Evolutionary conservation across 2,113 vertebrate species (phyloP), one percentile per base, ranked within the genome.

Genomic region (Chrysochloris asiatica): DNA sequence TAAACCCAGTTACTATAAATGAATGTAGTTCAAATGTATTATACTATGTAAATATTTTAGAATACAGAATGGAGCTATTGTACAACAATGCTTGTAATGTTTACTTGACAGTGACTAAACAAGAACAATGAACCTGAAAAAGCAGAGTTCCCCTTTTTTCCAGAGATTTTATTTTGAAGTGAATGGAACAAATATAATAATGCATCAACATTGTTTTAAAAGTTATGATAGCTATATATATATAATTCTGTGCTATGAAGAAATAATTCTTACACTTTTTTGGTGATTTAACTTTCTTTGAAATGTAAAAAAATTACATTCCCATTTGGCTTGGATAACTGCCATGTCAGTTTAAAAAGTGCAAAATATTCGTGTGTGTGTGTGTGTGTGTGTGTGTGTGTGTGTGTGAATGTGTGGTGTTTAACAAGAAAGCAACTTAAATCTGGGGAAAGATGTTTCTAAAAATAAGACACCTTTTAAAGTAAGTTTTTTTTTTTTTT

Each of bases 141-240:
- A 77, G 73, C 76, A 41, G 81, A 93, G 28, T 16, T 73, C 45
- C 54, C 19, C 19, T 77, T n/a, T 76, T 22, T 38, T 6, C 59
- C 59, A 9, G 9, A 19, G 2, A 2, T 65, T 78, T 76, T 56
- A 41, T 63, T 88, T 38, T 89, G 63, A 67, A 67, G 67, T 38
- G 36, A 88, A 83, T 83, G 71, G 28, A 92, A 78, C 21, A 86
- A 69, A 87, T 82, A 59, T 78, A 36, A 54, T 69, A 41, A 36
- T 59, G 50, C 11, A 33, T 50, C 50, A 89, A 65, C 26, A 73
- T 75, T 89, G 47, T 93, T 96, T 87, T 90, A 48, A 84, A 81
- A 89, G 54, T 65, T 22, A 7, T 81, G 48, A 45, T 73, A 86
- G 41, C 48, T 83, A 19, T 47, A 54, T 52, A 94, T 94, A 75